Conservation (phyloP, 2,888 invertebrate species). For the Sisyra nigra region DNA sequence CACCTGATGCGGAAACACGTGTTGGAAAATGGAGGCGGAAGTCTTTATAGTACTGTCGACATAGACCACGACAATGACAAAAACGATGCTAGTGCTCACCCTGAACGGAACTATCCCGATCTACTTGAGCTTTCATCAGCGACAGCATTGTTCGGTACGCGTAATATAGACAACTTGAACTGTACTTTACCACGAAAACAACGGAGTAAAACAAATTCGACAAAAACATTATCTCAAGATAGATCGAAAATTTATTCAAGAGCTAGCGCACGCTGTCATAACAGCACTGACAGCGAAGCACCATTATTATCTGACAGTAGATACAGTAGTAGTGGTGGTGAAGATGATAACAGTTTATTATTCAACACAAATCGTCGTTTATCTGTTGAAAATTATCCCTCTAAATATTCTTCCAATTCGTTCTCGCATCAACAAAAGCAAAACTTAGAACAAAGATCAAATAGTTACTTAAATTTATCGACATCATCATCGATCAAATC, state of each 20-base stretch:
- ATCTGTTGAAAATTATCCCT: conserved; percentile 27
- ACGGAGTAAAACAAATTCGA: conserved; percentile 13
- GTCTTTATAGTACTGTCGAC: conserved; percentile 20
- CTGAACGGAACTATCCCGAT: conserved; percentile 38
- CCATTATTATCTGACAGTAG: conserved; percentile 53
- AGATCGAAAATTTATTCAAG: conserved; percentile 19
- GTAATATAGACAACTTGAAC: conserved; percentile 32
- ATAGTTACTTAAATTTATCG: conserved; percentile 52
- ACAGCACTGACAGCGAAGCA: conserved; percentile 51
- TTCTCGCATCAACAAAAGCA: conserved; percentile 15
- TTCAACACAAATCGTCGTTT: conserved; percentile 29
- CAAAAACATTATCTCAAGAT: conserved; percentile 15
- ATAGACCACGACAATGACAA: conserved; percentile 10
- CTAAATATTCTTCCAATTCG: conserved; percentile 16
- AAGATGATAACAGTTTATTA: conserved; percentile 35
- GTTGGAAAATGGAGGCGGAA: conserved; percentile 15
- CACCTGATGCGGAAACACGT: conserved; percentile 21
- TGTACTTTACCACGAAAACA: conserved; percentile 45
- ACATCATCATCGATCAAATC: conserved; percentile 11
- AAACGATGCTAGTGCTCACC: conserved; percentile 25
- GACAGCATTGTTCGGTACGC: conserved; percentile 10
- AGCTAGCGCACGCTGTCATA: conserved; percentile 16
- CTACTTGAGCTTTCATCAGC: conserved; percentile 29
- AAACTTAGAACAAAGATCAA: conserved; percentile 35
- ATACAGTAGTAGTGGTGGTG: conserved; percentile 55